Conservation (phyloP, 2,113 vertebrate genomes). For the Myanophis thanlyinensis region DNA sequence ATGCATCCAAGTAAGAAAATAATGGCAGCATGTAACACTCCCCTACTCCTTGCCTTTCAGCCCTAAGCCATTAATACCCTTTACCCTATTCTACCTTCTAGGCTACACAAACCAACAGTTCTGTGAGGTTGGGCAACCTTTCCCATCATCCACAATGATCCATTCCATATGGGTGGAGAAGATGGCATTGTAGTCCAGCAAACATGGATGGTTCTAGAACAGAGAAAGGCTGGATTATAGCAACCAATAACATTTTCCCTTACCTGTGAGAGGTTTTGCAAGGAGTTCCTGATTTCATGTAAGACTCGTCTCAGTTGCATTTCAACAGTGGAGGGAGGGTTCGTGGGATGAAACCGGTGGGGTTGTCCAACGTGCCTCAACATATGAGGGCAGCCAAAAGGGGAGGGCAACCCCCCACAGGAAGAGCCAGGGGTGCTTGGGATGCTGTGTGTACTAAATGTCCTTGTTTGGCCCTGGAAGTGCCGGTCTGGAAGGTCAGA, state of each 20-base stretch:
- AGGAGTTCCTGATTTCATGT: slow-evolving; percentile 87
- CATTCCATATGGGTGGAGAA: neutral
- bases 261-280: slow-evolving; percentile 91
- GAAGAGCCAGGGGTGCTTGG: slow-evolving; percentile 74
- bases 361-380: slow-evolving; percentile 57
- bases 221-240: no score
- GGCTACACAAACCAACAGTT: neutral
- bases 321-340: slow-evolving; percentile 81
- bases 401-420: slow-evolving; percentile 49
- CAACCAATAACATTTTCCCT: neutral
- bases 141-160: neutral
- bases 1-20: neutral
- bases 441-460: slow-evolving; percentile 85
- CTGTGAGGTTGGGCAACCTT: neutral
- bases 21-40: neutral
- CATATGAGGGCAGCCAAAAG: slow-evolving; percentile 64
- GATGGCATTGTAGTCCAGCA: neutral
- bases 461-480: slow-evolving; percentile 64
- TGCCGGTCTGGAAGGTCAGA: slow-evolving; percentile 76
- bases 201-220: neutral
- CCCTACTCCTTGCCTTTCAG: neutral
- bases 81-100: neutral
- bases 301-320: slow-evolving; percentile 93
- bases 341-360: slow-evolving; percentile 51
- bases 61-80: neutral